Base-by-base conservation (phyloP, 2,888 invertebrate species). In the Spialia ferax region DNA sequence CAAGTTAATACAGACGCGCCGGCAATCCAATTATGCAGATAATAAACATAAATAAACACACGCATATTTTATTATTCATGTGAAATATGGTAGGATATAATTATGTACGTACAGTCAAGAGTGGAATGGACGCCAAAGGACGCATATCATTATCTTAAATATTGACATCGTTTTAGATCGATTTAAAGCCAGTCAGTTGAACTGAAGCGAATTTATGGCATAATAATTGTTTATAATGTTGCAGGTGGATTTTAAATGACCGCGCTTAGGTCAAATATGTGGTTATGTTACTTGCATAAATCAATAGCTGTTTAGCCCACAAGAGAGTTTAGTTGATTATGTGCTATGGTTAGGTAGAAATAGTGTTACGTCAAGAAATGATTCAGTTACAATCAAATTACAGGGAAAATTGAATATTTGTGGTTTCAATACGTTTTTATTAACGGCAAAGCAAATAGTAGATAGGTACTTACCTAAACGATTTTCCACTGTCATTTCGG, bases 151-250 rank as follows among this genome's bases (percentile, higher is more conserved):
- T 50, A 61, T 48, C 32, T 50, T 20, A 61, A 50, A 52, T 26
- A 52, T 35, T 62, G 50, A 52, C 61, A 52, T 62, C 61, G 35
- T 35, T 62, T 62, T 52, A 35, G 61, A 50, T 62, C 54, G 38
- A 63, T 63, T 63, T 63, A 54, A 38, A 63, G 32, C 38, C 63
- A 18, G 38, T 54, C 38, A 54, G 63, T 63, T 38, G 26, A 23
- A 38, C 63, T 18, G 54, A 35, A 54, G 18, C 52, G 38, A 63
- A 63, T 54, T 63, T 63, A 63, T 54, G 32, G 22, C 52, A 54
- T 38, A 48, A 63, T 64, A 56, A 56, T 56, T 56, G 56, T 48
- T 64, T 63, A 63, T 63, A 55, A 45, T 35, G n/a, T 11, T 32
- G 54, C 62, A 38, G 54, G 62, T 54, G 38, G 38, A 38, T 54